Evolutionary conservation across 2,797 vertebrate genomes (phyloP), one percentile per base, ranked within the genome.

Genomic region (Sebastes steindachneri): DNA sequence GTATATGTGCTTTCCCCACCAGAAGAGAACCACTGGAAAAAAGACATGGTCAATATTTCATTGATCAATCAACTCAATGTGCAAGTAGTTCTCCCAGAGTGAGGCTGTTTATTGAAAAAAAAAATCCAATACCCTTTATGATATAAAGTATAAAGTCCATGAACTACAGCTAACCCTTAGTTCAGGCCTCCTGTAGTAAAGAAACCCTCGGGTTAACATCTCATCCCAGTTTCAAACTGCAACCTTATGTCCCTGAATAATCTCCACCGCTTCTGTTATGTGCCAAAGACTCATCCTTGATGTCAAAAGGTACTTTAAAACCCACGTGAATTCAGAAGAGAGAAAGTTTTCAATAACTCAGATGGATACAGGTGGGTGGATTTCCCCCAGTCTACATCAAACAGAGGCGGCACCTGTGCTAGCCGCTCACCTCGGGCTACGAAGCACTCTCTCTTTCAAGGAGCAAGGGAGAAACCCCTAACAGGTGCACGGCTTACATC

Each of bases 311-410:
- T 65, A n/a, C 51, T 35, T 25, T 33, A 53, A 77, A 83, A 17
- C 23, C 25, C 23, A 57, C 7, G 21, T 72, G 31, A 60, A 70
- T 67, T 77, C 29, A 77, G 48, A 53, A 7, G 12, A 62, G 63
- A 35, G 54, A 80, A 79, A 26, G 75, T 83, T 87, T 88, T 77
- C 78, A 75, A 31, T 72, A 66, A 80, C 54, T 80, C 53, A 41
- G 35, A 68, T 75, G 73, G 67, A 86, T 79, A 65, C 80, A 88
- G 84, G 83, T 91, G 82, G 78, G 64, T 85, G 83, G 88, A 90
- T 87, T 91, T 88, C 73, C 90, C 82, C 81, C 2, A 19, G 79
- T 80, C 75, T 41, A 84, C 82, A 93, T 92, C 90, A 93, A 91
- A 92, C 55, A 54, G 71, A 77, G 65, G 48, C 80, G 73, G 78